Evolutionary conservation across 1,140 invertebrate species (phyloP), one percentile per base, ranked within the genome.

Genomic region (Drosophila guanche): DNA sequence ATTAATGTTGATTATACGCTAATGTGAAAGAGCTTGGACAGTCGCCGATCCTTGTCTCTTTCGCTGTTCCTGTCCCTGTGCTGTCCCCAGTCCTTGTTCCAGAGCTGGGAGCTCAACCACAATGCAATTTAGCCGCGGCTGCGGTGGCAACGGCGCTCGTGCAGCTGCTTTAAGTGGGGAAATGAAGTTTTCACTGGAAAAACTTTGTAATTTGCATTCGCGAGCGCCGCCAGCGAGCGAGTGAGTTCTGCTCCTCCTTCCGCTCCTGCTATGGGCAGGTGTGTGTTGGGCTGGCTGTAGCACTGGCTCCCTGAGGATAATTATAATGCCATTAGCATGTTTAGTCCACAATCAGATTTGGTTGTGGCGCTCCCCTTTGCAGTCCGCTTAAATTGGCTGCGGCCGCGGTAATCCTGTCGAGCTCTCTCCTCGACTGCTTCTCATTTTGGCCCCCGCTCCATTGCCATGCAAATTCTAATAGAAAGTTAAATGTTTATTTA

Each of bases 261-360:
- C 25, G 43, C 46, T 46, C 12, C 25, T 12, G 33, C 10, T 12
- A 42, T 37, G 33, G 33, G 33, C 56, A 50, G 33, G 37, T 47
- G 43, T 29, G 20, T 50, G 56, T 10, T 22, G 71, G 42, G 47
- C 54, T 52, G 72, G 40, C 63, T 72, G 59, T 57, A 75, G 16
- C 46, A 22, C 50, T 23, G 37, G 14, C 27, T 52, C 75, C 71
- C 78, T 33, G 45, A 57, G 78, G 83, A 83, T 88, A 88, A 89
- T 88, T 88, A 88, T 89, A 88, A 88, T 89, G 83, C 78, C 83
- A 88, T 88, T 88, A 88, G 83, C 83, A 72, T 88, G 83, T 88
- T 88, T 88, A 88, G 78, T 79, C 43, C 78, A 70, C 83, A 88
- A 88, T 88, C 83, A 73, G 83, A 79, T 83, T 88, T 78, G 58